Base-by-base conservation (phyloP, 2,888 invertebrate genomes). In the Embidobia sp. region DNA sequence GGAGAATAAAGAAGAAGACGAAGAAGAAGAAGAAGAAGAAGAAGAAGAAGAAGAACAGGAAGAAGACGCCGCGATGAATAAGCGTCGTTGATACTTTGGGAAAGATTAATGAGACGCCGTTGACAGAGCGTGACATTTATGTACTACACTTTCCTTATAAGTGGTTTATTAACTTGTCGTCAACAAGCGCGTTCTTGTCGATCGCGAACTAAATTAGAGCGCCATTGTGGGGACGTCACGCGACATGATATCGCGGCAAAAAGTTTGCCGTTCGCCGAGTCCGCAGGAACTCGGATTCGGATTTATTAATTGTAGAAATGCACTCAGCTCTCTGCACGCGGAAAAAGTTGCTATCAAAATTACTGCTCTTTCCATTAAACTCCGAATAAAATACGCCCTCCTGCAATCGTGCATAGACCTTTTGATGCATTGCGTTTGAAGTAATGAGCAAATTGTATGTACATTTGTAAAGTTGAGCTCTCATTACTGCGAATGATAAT, bases 51-150 rank as follows among this genome's bases (percentile, higher is more conserved):
- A 33, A 42, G 49, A 51, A 61, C 13, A 59, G 42, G n/a, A 69
- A 51, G 53, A 73, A 40, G 44, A 57, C 35, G 27, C n/a, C 37
- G 57, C 57, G 27, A 73, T 73, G 70, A 74, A 74, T 48, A 69
- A 70, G 64, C 51, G 40, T 19, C 46, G 40, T 51, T 74, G 63
- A 75, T 75, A 67, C 72, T 67, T 72, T 37, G 53, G 55, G 37
- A 22, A 72, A 72, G 67, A 75, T 75, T 72, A 72, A 75, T 74
- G 67, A 67, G 55, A 61, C 61, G 40, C 42, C 49, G 64, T 70
- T 70, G 66, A 74, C 70, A 61, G 49, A 73, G 57, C 55, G 53
- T 66, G 70, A 66, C 55, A 42, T 53, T 67, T 61, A 67, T 67
- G 61, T 51, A 74, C 51, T 70, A 42, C 33, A 66, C 44, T 61